Percentiles rank a stretch among this genome's conserved stretches.
Evolutionary conservation across 2,797 vertebrate species (phyloP).

Genomic region (Premnoplex brunnescens): DNA sequence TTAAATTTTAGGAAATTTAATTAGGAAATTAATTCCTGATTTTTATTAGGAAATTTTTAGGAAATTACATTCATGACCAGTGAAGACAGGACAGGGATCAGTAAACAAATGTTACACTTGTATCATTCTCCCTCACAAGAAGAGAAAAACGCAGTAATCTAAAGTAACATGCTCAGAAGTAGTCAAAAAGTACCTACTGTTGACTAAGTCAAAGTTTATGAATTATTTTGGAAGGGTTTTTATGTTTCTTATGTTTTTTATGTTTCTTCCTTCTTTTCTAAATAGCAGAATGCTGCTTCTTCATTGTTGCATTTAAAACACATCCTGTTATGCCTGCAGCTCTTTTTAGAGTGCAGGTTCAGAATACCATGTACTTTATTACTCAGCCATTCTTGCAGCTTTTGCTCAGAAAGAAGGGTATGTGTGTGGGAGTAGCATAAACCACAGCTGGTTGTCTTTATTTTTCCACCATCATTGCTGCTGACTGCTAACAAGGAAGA

Average conservation of each 20-base stretch:
- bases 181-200: neutral
- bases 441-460: slow-evolving; percentile 6
- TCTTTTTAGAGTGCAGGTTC: neutral
- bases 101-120: neutral
- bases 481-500: neutral
- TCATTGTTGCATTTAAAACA: neutral
- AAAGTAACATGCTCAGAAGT: neutral
- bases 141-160: neutral
- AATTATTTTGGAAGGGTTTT: neutral
- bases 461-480: neutral
- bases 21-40: too few relatives aligned
- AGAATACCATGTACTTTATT: neutral
- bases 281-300: neutral
- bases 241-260: neutral
- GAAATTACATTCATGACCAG: neutral
- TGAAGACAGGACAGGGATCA: neutral
- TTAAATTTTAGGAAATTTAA: too few relatives aligned
- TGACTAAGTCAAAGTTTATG: neutral
- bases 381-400: neutral
- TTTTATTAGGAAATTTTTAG: neutral
- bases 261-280: neutral
- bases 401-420: neutral
- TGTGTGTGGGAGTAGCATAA: neutral
- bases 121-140: neutral
- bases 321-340: neutral